phyloP scores from a whole-genome alignment of 2,797 vertebrate genomes.

The Simalia tracyae region DNA sequence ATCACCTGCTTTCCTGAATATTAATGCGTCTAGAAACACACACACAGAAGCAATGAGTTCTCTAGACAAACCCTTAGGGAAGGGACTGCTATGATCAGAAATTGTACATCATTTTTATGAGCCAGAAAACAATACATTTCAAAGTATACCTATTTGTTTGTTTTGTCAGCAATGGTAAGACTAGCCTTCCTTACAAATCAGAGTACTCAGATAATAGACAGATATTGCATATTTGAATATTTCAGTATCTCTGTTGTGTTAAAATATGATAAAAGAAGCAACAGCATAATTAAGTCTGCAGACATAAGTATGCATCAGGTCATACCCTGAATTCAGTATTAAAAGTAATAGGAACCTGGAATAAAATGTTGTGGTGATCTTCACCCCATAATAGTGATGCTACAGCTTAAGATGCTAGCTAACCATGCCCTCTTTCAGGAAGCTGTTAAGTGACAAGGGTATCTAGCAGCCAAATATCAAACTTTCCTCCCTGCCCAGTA shows the following conservation, averaged over 20 bases:
- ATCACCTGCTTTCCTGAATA: slow-evolving; percentile 20
- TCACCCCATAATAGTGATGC: background rate
- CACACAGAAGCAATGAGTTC: background rate
- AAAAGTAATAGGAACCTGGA: background rate
- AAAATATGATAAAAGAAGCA: background rate
- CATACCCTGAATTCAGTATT: background rate
- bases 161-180: background rate
- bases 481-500: background rate
- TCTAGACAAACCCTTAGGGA: background rate
- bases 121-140: background rate
- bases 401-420: too few species aligned
- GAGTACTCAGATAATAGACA: background rate
- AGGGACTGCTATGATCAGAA: too few species aligned
- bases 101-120: background rate
- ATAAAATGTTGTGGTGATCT: background rate
- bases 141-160: background rate
- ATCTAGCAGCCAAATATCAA: background rate
- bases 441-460: background rate
- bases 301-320: background rate
- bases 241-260: background rate
- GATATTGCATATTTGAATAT: background rate
- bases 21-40: background rate
- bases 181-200: background rate
- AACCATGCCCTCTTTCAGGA: background rate
- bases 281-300: background rate